Evolutionary conservation across 2,888 invertebrate species (phyloP), one percentile per base, ranked within the genome.

Genomic region (Acrocera orbiculus): DNA sequence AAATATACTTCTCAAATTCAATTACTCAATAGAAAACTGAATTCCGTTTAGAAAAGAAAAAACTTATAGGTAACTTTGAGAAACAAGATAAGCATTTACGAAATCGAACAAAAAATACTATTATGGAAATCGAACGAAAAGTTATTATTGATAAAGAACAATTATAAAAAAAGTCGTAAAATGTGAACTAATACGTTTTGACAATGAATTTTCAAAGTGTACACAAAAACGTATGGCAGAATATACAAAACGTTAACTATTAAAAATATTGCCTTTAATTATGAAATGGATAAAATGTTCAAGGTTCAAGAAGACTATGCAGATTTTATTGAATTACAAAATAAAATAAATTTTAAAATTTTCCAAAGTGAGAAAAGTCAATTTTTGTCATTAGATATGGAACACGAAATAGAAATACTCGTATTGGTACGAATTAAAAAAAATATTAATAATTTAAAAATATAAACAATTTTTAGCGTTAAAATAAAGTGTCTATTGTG

Each of bases 1-100:
- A 81, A 82, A 49, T 62, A 90, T 4, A 79, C 76, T 3, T 82
- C 86, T 1, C 89, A 90, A 65, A 82, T 86, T 33, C 86, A 89
- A 61, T 61, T 89, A 7, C 50, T 70, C 48, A 83, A 78, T 47
- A 89, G 89, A 22, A 90, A 90, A 63, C 56, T 92, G 90, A 90
- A 47, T 92, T 89, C 58, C 69, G 87, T 44, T 65, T 78, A n/a
- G 83, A 87, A 44, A 69, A 83, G 40, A 81, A 86, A 42, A 77
- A 86, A 40, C 61, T 90, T 30, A 75, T 86, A 70, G 68, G 71
- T 43, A 87, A 83, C 52, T 87, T 80, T 53, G 79, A 82, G 46
- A 66, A 67, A 26, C 33, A 33, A 14, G 34, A 34, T 25, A 13
- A 17, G 4, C 4, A 13, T 6, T 29, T 34, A 24, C 70, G 71